Evolutionary conservation across 2,888 invertebrate species (phyloP), one percentile per base, ranked within the genome.

Genomic region (Endotricha flammealis): DNA sequence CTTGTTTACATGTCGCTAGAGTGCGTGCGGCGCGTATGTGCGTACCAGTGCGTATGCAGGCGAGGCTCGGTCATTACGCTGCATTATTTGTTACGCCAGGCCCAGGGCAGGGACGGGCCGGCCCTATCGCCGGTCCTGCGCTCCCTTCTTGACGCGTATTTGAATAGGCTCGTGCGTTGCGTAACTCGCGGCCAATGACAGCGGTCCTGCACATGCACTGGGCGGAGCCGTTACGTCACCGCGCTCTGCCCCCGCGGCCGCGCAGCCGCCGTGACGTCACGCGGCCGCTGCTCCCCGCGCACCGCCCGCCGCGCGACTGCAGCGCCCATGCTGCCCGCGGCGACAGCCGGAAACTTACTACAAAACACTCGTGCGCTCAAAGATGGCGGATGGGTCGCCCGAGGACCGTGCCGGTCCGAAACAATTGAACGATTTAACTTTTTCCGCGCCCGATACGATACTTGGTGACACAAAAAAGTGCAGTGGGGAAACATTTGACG

Each of bases 381-480:
- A 92, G 91, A 93, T 92, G 93, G 93, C 92, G 92, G 93, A 92
- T 91, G 91, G 91, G 90, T 89, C 90, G 90, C 88, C 88, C 86
- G 88, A 87, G 80, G 88, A 88, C 71, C 88, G 88, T 74, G 80
- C 88, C 82, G 89, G 88, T 76, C 77, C 75, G 74, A 83, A 85
- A 75, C 86, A 85, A 79, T 82, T 85, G 74, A 86, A 88, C 81
- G 75, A 88, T 70, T 66, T 76, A 82, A 82, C 82, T 83, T 86
- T 80, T 83, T 78, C 77, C 83, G 85, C 67, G 82, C 71, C 86
- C 73, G 80, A 75, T 77, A 73, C 67, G 53, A 70, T 65, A 75
- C 67, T 61, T 68, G 59, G 83, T 87, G 81, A 87, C 79, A 73
- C 81, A 85, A 83, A 88, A 85, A 87, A 88, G 81, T 85, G 85